A percentile compares a stretch with the other conserved stretches of the same genome.
These are phyloP conservation scores for Aproaerema taeniolella DNA, from an alignment of 2,888 invertebrate genomes.

Conservation along the genomic window DNA sequence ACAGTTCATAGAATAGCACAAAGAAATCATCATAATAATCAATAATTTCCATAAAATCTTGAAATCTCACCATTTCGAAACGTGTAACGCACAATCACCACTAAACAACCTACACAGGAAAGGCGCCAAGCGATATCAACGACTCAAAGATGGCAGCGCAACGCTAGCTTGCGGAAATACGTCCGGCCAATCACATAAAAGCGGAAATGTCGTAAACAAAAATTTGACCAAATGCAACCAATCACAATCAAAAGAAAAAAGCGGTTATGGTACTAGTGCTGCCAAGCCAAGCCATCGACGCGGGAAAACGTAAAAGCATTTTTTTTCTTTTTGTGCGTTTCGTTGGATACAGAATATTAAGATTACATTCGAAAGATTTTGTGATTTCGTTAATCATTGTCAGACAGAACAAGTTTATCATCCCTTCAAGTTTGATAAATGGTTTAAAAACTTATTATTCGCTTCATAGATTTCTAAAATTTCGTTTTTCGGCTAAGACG, in stretches of 20 bases:
- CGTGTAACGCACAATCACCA: slow-evolving; percentile 71
- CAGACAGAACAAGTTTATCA: too few species aligned
- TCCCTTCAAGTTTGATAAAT: too few species aligned
- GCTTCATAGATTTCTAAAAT: too few species aligned
- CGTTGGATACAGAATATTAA: slow-evolving; percentile 20
- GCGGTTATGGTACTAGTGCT: too few species aligned
- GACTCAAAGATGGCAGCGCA: slow-evolving; percentile 61
- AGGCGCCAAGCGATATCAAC: slow-evolving; percentile 74
- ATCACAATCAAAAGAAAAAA: too few species aligned
- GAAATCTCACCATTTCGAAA: slow-evolving; percentile 77
- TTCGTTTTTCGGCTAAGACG: too few species aligned
- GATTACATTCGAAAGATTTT: too few species aligned
- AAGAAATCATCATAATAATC: slow-evolving; percentile 40
- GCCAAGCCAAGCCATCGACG: slow-evolving; percentile 52
- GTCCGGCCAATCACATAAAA: slow-evolving; percentile 44
- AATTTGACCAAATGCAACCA: slow-evolving; percentile 38
- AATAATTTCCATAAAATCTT: slow-evolving; percentile 62
- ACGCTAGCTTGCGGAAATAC: slow-evolving; percentile 28
- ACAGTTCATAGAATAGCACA: slow-evolving; percentile 48
- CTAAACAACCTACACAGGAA: slow-evolving; percentile 71
- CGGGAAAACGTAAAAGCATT: slow-evolving; percentile 20
- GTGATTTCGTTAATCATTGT: too few species aligned
- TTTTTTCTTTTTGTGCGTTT: slow-evolving; percentile 26
- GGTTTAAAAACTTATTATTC: too few species aligned
- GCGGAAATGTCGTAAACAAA: slow-evolving; percentile 49